Evolutionary conservation across 1,140 invertebrate species (phyloP).

Genomic region (Vanessa atalanta): DNA sequence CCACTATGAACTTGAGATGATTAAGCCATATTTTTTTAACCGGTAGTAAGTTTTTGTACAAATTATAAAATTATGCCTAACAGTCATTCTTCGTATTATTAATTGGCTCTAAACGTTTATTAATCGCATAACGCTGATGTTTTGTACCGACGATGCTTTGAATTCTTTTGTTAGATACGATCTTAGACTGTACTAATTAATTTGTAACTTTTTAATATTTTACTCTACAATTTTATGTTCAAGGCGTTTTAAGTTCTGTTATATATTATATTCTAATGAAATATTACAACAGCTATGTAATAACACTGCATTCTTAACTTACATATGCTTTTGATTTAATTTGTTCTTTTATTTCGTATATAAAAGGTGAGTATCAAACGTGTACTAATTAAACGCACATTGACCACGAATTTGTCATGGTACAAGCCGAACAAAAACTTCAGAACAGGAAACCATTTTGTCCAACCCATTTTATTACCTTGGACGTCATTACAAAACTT

Average conservation of each 20-base stretch:
- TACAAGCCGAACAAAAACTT: conserved; percentile 43
- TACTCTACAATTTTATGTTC: neutral
- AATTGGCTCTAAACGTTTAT: conserved; percentile 13
- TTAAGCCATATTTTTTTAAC: conserved; percentile 24
- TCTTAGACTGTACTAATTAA: conserved; percentile 26
- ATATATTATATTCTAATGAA: neutral
- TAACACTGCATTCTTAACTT: neutral
- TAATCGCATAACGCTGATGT: conserved; percentile 27
- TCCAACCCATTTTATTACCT: conserved; percentile 44
- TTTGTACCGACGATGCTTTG: conserved; percentile 24
- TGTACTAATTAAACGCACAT: conserved; percentile 19
- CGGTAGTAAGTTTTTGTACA: conserved; percentile 37
- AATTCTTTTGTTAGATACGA: conserved; percentile 35
- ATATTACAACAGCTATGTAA: neutral
- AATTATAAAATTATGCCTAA: conserved; percentile 35
- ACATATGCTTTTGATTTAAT: neutral
- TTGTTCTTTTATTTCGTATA: neutral
- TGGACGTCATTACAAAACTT: conserved; percentile 34
- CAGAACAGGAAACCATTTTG: conserved; percentile 49
- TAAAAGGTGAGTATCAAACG: conserved; percentile 4
- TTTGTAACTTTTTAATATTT: conserved; percentile 13
- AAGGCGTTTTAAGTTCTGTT: conserved; percentile 1
- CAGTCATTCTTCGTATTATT: conserved; percentile 22
- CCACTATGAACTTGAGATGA: conserved; percentile 13
- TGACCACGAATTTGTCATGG: conserved; percentile 43